Base-by-base conservation (phyloP, 2,113 vertebrate genomes). In the Pantherophis guttatus region DNA sequence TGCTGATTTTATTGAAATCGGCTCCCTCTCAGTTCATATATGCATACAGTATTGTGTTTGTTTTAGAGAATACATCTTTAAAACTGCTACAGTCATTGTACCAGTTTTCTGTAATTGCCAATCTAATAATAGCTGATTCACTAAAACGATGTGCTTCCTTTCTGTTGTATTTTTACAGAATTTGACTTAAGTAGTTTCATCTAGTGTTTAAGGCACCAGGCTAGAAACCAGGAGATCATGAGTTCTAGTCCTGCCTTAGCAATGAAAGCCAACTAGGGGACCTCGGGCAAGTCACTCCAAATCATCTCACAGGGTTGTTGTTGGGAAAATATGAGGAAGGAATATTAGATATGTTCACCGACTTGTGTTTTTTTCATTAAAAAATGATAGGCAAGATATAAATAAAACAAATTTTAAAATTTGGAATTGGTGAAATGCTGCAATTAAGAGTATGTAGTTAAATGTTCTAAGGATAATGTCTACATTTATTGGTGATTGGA, bases 1-100 rank as follows among this genome's bases (percentile, higher is more conserved):
- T 95, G 95, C 97, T 44, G 96, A 95, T 97, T 62, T 96, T 97
- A 91, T 96, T 96, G 94, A 94, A 97, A 97, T 91, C 93, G 62
- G 65, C 89, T 96, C 94, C 90, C 75, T 94, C 92, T 94, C 59
- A 94, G 93, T 90, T 97, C 97, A 96, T 94, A 96, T 96, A 96
- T 95, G 94, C 89, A 94, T 92, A 62, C 93, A 52, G 8, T 95
- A 92, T 93, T 93, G 75, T 21, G 75, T 81, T 44, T 81, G 75
- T 81, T 81, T 81, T 81, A 81, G 7, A 81, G 75, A 81, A 39
- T 81, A 19, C 8, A 44, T 81, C 8, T 44, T 19, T 81, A 81
- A 81, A 96, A 93, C 93, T 94, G 94, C 94, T 94, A 88, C 58
- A 95, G 90, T 89, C 70, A 89, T 93, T 93, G n/a, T 88, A 48